Conservation (phyloP, 92 coral and sea anemone genomes). For the Bergia sp. region DNA sequence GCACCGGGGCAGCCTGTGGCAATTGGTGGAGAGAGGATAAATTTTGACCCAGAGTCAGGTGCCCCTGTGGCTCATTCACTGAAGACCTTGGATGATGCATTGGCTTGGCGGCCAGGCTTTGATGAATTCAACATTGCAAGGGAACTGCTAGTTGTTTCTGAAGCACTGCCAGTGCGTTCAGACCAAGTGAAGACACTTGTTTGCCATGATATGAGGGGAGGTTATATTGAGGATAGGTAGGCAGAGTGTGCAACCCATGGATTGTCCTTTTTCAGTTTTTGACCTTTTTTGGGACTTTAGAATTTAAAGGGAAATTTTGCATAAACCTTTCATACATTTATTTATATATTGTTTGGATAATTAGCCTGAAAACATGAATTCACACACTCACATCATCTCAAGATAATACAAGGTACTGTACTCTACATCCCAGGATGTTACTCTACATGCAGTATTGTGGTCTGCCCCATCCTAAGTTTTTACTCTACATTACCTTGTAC, state of each 20-base stretch:
- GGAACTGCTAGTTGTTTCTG: constrained; percentile 55
- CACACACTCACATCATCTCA: too few species aligned
- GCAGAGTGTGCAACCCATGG: not conserved
- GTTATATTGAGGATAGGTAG: constrained; percentile 93
- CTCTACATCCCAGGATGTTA: too few species aligned
- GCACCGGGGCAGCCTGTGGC: constrained; percentile 16
- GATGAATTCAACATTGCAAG: constrained; percentile 87
- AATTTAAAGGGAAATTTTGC: too few species aligned
- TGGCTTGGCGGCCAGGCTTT: constrained; percentile 88
- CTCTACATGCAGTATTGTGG: too few species aligned
- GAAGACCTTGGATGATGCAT: constrained; percentile 73
- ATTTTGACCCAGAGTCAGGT: constrained; percentile 70
- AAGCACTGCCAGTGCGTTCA: constrained; percentile 52
- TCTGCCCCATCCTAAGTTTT: too few species aligned
- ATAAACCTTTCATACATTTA: not conserved
- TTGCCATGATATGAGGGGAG: constrained; percentile 99
- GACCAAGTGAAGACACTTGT: constrained; percentile 71
- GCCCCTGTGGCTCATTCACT: constrained; percentile 84
- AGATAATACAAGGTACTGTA: too few species aligned
- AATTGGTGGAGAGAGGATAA: constrained; percentile 5
- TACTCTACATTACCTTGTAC: too few species aligned
- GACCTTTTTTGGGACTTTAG: too few species aligned
- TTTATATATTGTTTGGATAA: not conserved
- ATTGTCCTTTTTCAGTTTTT: too few species aligned
- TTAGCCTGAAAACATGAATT: too few species aligned